Base-by-base conservation (phyloP, 2,888 invertebrate species). In the Tiliacea citrago region DNA sequence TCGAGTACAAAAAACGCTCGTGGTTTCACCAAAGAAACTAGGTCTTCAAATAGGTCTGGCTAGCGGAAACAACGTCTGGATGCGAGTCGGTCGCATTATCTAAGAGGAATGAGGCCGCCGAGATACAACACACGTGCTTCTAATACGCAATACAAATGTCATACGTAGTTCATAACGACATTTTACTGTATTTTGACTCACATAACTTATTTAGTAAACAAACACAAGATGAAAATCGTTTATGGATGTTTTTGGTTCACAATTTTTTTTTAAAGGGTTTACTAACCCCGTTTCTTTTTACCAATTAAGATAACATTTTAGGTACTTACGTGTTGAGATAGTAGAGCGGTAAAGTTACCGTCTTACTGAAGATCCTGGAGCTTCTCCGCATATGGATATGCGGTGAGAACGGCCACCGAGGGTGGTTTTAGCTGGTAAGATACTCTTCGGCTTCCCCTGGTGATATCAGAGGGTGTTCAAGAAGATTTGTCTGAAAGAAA, bases 71-170 rank as follows among this genome's bases (percentile, higher is more conserved):
- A 62, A 58, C 79, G 80, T 84, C 73, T 84, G 68, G 51, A 77
- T 72, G 65, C 67, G 71, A 65, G 68, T 75, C 81, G 73, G 70
- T 76, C 77, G 67, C 80, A 82, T 72, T 85, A 86, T 85, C 86
- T 76, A 65, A 74, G 75, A 68, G 79, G 65, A 86, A 77, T 85
- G 84, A 86, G 85, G 86, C 66, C 85, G 70, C 29, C 35, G 71
- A 74, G 86, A 85, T 85, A 85, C 71, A 81, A 67, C 83, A 73
- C 84, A 86, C 82, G 82, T 86, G 79, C 82, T 82, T 79, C 79
- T 73, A 78, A 83, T 62, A 83, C 77, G 82, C 81, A 86, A 82
- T 86, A 72, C 75, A 61, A 74, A 66, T 73, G 65, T 67, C 79
- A 65, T 79, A 79, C 78, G 73, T 78, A 65, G 68, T 82, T 57